Conservation (phyloP, 2,797 vertebrate species). For the Gadopsis bispinosus region DNA sequence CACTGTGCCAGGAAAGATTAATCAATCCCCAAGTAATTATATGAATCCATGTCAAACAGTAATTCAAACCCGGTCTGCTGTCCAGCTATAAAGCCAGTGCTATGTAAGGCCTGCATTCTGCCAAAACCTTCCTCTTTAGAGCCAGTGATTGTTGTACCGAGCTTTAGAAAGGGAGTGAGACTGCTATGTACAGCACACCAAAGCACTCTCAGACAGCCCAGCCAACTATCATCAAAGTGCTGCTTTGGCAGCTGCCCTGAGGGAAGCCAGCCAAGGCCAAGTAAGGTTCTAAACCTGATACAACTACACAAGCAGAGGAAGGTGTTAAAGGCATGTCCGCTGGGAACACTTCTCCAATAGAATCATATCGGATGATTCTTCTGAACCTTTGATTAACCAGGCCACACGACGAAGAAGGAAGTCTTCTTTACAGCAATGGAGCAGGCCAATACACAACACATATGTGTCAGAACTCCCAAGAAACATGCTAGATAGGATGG, state of each 20-base stretch:
- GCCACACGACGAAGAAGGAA: neutral
- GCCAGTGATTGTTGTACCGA: conserved; percentile 49
- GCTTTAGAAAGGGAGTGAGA: conserved; percentile 52
- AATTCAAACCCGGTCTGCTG: conserved; percentile 51
- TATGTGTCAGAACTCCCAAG: neutral
- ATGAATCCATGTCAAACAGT: conserved; percentile 71
- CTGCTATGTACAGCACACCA: conserved; percentile 66
- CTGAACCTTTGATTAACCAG: conserved; percentile 27
- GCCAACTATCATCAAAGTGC: conserved; percentile 76
- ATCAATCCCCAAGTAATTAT: conserved; percentile 69
- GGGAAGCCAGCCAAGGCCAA: conserved; percentile 67
- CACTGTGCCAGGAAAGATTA: conserved; percentile 57
- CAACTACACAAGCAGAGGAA: conserved; percentile 57
- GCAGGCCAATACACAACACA: neutral
- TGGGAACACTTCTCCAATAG: conserved; percentile 15
- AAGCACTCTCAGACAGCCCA: conserved; percentile 63
- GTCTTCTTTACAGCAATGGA: neutral
- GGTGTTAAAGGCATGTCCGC: conserved; percentile 56
- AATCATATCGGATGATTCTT: conserved; percentile 4
- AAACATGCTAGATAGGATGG: neutral
- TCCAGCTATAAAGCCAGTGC: conserved; percentile 50
- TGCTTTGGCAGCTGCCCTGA: conserved; percentile 69
- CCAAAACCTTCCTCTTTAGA: conserved; percentile 61
- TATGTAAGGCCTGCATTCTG: conserved; percentile 56
- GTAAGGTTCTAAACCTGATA: conserved; percentile 68